Conservation (phyloP, 2,888 invertebrate species). For the Auanema freiburgensis region DNA sequence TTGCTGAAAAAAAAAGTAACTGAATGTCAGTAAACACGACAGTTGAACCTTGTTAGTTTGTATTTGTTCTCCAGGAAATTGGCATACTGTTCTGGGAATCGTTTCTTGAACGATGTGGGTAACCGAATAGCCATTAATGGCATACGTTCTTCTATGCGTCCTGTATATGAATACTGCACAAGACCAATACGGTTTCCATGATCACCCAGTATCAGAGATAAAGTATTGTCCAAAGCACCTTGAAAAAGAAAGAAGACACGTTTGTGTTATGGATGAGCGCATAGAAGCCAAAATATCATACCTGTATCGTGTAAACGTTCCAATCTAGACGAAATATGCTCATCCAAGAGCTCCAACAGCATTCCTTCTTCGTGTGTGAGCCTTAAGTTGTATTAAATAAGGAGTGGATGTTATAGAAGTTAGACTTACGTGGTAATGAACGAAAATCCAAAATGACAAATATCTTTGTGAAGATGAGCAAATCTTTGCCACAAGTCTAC, state of each 20-base stretch:
- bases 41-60: constrained; percentile 34
- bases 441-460: constrained; percentile 65
- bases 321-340: constrained; percentile 23
- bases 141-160: constrained; percentile 66
- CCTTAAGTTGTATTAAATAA: constrained; percentile 13
- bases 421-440: constrained; percentile 61
- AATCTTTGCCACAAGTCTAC: constrained; percentile 60
- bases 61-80: constrained; percentile 34
- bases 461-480: constrained; percentile 55
- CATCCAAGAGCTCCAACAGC: constrained; percentile 34
- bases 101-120: constrained; percentile 61
- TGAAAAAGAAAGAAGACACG: background rate
- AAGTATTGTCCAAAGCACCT: constrained; percentile 46
- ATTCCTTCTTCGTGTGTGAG: constrained; percentile 34
- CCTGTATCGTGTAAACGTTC: constrained; percentile 6
- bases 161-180: constrained; percentile 65
- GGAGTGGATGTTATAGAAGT: too few species aligned
- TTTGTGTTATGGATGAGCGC: too few species aligned
- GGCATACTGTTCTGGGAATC: constrained; percentile 45
- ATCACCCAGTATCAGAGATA: constrained; percentile 64
- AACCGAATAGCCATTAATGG: constrained; percentile 65
- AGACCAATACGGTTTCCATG: constrained; percentile 67
- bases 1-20: constrained; percentile 64
- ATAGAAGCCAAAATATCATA: too few species aligned
- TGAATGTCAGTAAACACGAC: constrained; percentile 42